Conservation (phyloP, 2,113 vertebrate genomes). For the Ceyx melanurus region DNA sequence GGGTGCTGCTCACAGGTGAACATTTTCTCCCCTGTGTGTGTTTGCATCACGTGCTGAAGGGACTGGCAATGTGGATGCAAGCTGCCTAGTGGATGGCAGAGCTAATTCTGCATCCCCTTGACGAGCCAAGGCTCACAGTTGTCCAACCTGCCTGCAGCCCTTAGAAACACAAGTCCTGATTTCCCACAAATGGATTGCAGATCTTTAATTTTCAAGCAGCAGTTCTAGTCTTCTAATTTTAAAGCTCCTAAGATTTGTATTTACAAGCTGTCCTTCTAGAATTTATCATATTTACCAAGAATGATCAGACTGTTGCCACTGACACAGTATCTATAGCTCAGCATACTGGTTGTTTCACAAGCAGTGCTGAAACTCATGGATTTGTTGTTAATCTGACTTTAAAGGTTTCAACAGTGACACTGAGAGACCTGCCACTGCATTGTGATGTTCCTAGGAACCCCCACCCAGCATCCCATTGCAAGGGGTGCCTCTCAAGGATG, state of each 20-base stretch:
- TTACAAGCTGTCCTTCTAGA: not conserved
- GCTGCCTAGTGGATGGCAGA: not conserved
- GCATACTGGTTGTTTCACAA: not conserved
- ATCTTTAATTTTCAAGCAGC: not conserved
- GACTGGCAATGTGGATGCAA: not conserved
- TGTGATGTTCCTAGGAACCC: not conserved
- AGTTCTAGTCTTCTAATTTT: not conserved
- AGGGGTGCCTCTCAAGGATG: not conserved
- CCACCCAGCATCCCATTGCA: not conserved
- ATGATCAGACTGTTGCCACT: not conserved
- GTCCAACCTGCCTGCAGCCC: not conserved
- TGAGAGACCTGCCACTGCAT: not conserved
- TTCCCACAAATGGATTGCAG: not conserved
- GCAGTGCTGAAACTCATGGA: not conserved
- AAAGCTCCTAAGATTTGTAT: not conserved
- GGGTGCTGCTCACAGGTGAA: conserved; percentile 22
- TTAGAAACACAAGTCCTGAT: not conserved
- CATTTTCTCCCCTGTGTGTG: not conserved
- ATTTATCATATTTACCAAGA: not conserved
- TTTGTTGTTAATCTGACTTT: not conserved
- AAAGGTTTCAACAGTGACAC: not conserved
- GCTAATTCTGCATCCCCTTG: not conserved
- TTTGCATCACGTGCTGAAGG: not conserved
- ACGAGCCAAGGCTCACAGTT: not conserved
- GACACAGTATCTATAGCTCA: not conserved